Evolutionary conservation across 2,113 vertebrate species (phyloP).

Genomic region (Harpagus bidentatus): DNA sequence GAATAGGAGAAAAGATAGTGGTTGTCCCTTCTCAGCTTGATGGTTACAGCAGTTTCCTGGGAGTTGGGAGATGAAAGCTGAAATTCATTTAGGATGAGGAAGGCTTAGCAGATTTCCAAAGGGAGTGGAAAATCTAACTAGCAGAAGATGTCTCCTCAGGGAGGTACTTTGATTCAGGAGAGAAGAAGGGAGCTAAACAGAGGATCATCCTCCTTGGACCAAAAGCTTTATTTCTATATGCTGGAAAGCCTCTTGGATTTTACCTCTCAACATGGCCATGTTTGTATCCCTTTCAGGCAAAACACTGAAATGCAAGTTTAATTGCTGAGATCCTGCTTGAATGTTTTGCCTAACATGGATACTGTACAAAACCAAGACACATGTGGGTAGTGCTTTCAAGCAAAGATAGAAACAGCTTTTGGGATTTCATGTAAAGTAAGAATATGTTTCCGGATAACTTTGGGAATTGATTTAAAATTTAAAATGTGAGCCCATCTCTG

Average conservation of each 20-base stretch:
- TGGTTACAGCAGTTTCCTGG: not conserved
- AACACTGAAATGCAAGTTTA: not conserved
- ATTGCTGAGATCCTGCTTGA: not conserved
- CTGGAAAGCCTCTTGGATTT: conserved; percentile 7
- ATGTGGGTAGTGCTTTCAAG: not conserved
- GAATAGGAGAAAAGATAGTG: not conserved
- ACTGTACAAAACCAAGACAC: not conserved
- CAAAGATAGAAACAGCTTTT: not conserved
- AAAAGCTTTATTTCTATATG: not conserved
- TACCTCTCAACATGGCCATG: not conserved
- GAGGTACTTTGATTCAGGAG: conserved; percentile 20
- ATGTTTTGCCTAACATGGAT: not conserved
- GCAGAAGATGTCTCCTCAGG: not conserved
- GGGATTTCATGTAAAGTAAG: not conserved
- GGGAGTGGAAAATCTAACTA: not conserved
- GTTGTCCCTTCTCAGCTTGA: not conserved
- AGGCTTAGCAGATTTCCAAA: not conserved
- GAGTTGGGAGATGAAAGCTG: conserved; percentile 13
- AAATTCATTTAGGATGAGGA: not conserved
- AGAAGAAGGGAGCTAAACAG: not conserved
- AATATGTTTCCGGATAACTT: not conserved
- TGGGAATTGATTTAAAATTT: conserved; percentile 23
- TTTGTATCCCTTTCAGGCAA: not conserved
- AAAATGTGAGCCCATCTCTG: not conserved
- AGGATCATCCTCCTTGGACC: not conserved